phyloP scores from a whole-genome alignment of 1,140 invertebrate genomes.

The Bombus picipes region DNA sequence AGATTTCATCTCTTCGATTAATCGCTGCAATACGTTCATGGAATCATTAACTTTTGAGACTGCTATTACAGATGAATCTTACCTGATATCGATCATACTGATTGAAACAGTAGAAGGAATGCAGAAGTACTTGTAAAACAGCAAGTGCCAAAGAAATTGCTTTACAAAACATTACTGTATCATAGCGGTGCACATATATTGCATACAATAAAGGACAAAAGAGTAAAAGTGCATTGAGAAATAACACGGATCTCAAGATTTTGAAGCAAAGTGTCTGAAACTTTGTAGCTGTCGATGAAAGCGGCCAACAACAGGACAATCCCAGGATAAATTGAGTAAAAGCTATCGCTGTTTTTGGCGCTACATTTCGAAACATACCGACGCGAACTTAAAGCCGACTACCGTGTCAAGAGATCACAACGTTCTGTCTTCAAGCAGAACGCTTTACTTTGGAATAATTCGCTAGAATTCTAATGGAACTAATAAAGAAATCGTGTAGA shows the following conservation, averaged over 20 bases:
- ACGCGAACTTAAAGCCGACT: not conserved
- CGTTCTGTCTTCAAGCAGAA: not conserved
- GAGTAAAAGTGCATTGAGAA: conserved; percentile 24
- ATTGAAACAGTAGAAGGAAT: conserved; percentile 31
- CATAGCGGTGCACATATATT: conserved; percentile 10
- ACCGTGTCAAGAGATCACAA: not conserved
- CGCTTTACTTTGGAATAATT: not conserved
- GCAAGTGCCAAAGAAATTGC: conserved; percentile 38
- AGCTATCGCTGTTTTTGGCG: conserved; percentile 32
- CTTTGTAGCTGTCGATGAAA: conserved; percentile 20
- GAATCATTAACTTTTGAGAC: not conserved
- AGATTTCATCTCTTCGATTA: conserved; percentile 61
- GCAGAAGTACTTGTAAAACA: conserved; percentile 34
- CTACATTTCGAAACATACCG: conserved; percentile 36
- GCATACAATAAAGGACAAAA: conserved; percentile 29
- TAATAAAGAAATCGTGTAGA: not conserved
- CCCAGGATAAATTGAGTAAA: conserved; percentile 44
- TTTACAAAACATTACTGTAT: conserved; percentile 45
- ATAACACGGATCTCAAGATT: conserved; percentile 23
- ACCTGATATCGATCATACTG: conserved; percentile 57
- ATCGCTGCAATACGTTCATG: conserved; percentile 41
- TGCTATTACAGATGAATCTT: not conserved
- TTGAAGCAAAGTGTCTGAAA: conserved; percentile 35
- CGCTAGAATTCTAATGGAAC: too few species aligned
- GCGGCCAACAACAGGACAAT: conserved; percentile 50